Evolutionary conservation across 2,113 vertebrate species (phyloP).

Genomic region (Platycercus adscitus): DNA sequence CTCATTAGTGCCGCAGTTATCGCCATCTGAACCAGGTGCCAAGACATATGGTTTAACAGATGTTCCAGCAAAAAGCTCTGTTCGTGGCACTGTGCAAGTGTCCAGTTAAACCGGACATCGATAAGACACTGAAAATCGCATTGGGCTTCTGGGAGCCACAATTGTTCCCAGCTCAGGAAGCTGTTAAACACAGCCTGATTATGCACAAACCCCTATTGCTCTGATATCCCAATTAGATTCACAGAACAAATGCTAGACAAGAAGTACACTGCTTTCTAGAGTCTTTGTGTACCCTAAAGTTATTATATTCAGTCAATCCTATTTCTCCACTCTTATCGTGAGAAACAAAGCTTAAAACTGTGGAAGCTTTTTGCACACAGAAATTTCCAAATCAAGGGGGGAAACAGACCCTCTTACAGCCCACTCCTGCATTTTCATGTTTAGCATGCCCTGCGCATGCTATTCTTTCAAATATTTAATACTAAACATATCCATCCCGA

Average conservation of each 20-base stretch:
- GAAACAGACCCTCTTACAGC: not conserved
- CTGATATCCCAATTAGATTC: conserved; percentile 24
- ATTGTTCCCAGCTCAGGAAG: conserved; percentile 27
- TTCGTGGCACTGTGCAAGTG: conserved; percentile 10
- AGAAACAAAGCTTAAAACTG: not conserved
- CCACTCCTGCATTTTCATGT: not conserved
- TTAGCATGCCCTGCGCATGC: not conserved
- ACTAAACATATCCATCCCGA: not conserved
- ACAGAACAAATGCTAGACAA: conserved; percentile 22
- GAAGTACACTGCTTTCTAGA: not conserved
- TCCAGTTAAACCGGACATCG: conserved; percentile 60
- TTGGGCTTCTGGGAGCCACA: conserved; percentile 26
- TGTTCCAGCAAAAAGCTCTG: conserved; percentile 69
- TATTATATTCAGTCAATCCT: not conserved
- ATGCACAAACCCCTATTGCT: conserved; percentile 52
- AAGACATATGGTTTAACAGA: conserved; percentile 82
- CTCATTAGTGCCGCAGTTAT: conserved; percentile 74
- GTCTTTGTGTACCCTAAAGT: not conserved
- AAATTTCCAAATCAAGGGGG: not conserved
- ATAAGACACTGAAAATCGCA: conserved; percentile 35
- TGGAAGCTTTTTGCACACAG: not conserved
- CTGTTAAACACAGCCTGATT: conserved; percentile 1
- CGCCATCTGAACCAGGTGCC: conserved; percentile 71
- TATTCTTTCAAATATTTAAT: not conserved
- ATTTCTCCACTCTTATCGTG: not conserved